Percentiles rank a stretch among this genome's conserved stretches.
Evolutionary conservation across 2,888 invertebrate genomes (phyloP).

Genomic region (Latrodectus hesperus): DNA sequence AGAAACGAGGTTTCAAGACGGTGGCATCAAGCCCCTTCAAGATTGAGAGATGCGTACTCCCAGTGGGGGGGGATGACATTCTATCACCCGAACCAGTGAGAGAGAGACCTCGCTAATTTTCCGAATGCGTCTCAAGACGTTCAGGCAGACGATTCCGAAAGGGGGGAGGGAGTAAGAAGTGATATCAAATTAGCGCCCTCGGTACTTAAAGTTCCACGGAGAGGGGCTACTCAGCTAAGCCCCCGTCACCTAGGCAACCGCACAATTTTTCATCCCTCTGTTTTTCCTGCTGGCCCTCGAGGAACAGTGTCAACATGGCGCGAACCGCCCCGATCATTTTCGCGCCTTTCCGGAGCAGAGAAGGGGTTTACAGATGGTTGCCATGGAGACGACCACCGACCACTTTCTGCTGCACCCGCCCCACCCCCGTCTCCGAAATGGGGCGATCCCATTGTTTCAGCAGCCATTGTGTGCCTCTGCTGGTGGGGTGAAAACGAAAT

Average conservation of each 20-base stretch:
- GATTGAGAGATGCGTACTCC: too few species aligned
- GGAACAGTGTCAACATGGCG: slow-evolving; percentile 59
- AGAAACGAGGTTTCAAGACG: too few species aligned
- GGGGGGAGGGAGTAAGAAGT: neutral
- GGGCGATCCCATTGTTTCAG: slow-evolving; percentile 38
- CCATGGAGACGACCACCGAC: slow-evolving; percentile 26
- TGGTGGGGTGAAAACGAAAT: neutral
- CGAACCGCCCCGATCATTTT: slow-evolving; percentile 62
- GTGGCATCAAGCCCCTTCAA: too few species aligned
- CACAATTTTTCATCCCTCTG: slow-evolving; percentile 45
- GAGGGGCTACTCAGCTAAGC: slow-evolving; percentile 14
- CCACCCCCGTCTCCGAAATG: slow-evolving; percentile 18
- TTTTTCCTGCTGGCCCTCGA: slow-evolving; percentile 19
- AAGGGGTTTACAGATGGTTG: slow-evolving; percentile 11
- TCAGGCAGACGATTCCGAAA: neutral
- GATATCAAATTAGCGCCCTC: slow-evolving; percentile 57
- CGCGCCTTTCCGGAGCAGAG: slow-evolving; percentile 44
- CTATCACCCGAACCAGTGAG: too few species aligned
- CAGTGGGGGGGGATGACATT: too few species aligned
- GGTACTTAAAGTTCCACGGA: neutral
- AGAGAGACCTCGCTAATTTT: too few species aligned
- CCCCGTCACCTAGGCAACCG: slow-evolving; percentile 56
- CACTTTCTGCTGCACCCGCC: neutral
- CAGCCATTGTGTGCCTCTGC: neutral
- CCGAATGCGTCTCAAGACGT: too few species aligned